These are phyloP conservation scores for Crax fasciolata DNA, from an alignment of 2,797 vertebrate species.

Conservation along the genomic window DNA sequence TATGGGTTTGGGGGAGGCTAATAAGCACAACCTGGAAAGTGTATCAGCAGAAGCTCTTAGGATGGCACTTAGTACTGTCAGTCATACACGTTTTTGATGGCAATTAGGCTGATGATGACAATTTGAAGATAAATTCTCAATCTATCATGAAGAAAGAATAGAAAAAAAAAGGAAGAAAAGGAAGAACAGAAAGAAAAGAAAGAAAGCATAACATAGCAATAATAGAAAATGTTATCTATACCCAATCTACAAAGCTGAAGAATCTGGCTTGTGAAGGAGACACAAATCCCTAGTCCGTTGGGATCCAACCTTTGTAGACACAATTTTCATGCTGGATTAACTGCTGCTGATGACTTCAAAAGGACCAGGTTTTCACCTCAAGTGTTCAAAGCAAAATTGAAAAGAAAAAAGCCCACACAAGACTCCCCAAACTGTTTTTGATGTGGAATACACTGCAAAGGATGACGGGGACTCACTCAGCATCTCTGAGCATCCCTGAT, in stretches of 20 bases:
- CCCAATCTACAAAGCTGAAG: background rate
- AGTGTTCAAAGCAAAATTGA: conserved; percentile 62
- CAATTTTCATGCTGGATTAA: conserved; percentile 74
- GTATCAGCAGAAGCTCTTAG: background rate
- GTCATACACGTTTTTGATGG: background rate
- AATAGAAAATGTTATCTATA: background rate
- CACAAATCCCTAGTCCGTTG: conserved; percentile 63
- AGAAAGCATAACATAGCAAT: background rate
- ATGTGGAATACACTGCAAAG: conserved; percentile 52
- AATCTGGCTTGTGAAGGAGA: conserved; percentile 19
- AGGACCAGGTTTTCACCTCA: conserved; percentile 65
- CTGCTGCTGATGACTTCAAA: conserved; percentile 68
- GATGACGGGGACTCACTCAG: conserved; percentile 25
- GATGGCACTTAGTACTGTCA: background rate
- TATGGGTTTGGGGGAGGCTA: background rate
- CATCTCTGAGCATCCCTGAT: conserved; percentile 22
- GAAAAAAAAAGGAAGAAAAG: fast-evolving
- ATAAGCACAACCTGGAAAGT: background rate
- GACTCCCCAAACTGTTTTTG: conserved; percentile 61
- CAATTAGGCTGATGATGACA: background rate
- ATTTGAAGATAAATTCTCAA: background rate
- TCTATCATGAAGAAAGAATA: background rate
- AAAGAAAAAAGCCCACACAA: conserved; percentile 64
- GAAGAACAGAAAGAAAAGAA: fast-evolving
- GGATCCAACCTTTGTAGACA: conserved; percentile 55